phyloP scores from a whole-genome alignment of 2,113 vertebrate species.

The Lanius collurio region DNA sequence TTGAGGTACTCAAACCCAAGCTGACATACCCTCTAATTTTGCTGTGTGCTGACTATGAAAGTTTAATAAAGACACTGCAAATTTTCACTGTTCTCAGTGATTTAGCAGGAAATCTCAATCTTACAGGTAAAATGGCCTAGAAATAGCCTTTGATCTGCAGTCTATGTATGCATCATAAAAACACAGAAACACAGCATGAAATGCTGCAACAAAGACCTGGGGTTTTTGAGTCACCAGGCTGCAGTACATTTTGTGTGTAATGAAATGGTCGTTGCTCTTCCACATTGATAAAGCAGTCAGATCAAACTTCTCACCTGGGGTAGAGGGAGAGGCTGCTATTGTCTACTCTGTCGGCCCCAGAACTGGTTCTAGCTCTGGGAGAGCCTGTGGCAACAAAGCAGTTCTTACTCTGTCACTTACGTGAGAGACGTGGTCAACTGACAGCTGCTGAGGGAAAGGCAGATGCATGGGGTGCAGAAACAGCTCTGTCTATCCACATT shows the following conservation, averaged over 20 bases:
- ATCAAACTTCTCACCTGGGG: neutral
- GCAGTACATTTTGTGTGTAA: neutral
- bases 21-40: conserved; percentile 19
- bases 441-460: neutral
- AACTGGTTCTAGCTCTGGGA: neutral
- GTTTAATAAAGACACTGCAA: neutral
- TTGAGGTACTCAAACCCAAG: neutral
- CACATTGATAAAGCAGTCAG: fast-evolving
- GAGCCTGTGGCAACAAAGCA: neutral
- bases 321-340: neutral
- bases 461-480: neutral
- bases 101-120: conserved; percentile 22
- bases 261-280: neutral
- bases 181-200: neutral
- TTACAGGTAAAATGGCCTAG: neutral
- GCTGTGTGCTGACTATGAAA: neutral
- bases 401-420: neutral
- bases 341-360: neutral
- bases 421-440: fast-evolving
- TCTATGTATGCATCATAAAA: neutral
- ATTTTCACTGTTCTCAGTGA: neutral
- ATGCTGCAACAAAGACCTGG: neutral
- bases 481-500: neutral
- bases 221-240: neutral
- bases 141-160: neutral